Base-by-base conservation (phyloP, 2,888 invertebrate species). In the Cryptocheilus praepositus region DNA sequence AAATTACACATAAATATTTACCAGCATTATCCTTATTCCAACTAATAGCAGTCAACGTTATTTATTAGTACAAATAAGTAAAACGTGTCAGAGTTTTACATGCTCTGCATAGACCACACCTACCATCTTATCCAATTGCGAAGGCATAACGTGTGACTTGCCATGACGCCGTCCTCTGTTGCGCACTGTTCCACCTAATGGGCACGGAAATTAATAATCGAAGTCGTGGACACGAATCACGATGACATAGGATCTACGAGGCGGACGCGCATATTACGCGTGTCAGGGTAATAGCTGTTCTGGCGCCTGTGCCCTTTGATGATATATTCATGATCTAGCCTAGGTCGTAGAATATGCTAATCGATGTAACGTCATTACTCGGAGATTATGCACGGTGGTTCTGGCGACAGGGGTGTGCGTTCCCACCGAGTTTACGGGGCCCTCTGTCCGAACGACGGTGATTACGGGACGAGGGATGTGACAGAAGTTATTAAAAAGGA, bases 371-470 rank as follows among this genome's bases (percentile, higher is more conserved):
- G 83, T 86, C 84, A 84, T 86, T 86, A 85, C 84, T 82, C 74
- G 74, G 78, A 86, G 85, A 86, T 87, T 87, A 87, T 86, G 85
- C 79, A 85, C 84, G 82, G 81, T 83, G 81, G 84, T 85, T 83
- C 76, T 71, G 65, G 67, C 66, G 74, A 76, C 80, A 71, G 80
- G 45, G 83, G 71, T 77, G 64, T 73, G 58, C 76, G 77, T 87
- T 87, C 87, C 84, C 87, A 87, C 82, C 83, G 74, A 76, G 62
- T 51, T 49, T 18, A 21, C 51, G 19, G 51, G 25, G 28, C 46
- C 28, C 51, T 28, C 36, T 60, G 49, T 22, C 46, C 51, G 49
- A 16, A 18, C 28, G 16, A 2, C 25, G 25, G 51, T n/a, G 74
- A 67, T 67, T 44, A 76, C 58, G 76, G 65, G 69, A 68, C 58